Evolutionary conservation across 2,888 invertebrate species (phyloP).

Genomic region (Melinaea marsaeus): DNA sequence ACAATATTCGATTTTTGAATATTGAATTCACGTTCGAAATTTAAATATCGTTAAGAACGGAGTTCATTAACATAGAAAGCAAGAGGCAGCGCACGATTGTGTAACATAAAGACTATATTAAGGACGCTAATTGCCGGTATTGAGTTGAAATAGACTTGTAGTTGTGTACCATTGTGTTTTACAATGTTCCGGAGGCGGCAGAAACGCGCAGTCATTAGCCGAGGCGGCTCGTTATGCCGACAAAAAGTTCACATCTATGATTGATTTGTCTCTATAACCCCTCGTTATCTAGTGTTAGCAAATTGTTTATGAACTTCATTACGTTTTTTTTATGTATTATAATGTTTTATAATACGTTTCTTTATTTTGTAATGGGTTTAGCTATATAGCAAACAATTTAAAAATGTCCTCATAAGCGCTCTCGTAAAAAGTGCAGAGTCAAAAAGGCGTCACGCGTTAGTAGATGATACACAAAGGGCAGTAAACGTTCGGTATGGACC

Average conservation of each 20-base stretch:
- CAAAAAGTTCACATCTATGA: slow-evolving; percentile 60
- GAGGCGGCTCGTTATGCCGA: slow-evolving; percentile 52
- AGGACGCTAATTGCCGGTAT: slow-evolving; percentile 58
- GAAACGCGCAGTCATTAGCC: slow-evolving; percentile 49
- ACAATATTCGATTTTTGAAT: too few species aligned
- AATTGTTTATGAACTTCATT: slow-evolving; percentile 42
- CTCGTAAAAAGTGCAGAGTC: slow-evolving; percentile 75
- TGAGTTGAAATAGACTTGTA: slow-evolving; percentile 55
- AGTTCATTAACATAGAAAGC: slow-evolving; percentile 23
- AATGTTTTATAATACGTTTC: background rate
- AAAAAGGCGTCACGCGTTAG: slow-evolving; percentile 74
- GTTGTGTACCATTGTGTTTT: slow-evolving; percentile 45
- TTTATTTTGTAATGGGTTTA: slow-evolving; percentile 16
- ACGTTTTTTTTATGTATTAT: slow-evolving; percentile 7
- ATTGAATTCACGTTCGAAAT: too few species aligned
- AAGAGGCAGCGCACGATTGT: slow-evolving; percentile 17
- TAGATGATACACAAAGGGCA: slow-evolving; percentile 72
- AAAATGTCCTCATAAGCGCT: slow-evolving; percentile 62
- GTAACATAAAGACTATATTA: slow-evolving; percentile 38
- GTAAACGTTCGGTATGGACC: slow-evolving; percentile 74
- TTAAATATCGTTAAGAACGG: too few species aligned
- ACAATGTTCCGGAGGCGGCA: slow-evolving; percentile 45
- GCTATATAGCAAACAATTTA: slow-evolving; percentile 37
- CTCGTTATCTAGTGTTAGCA: slow-evolving; percentile 57
- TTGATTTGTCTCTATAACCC: slow-evolving; percentile 62